Base-by-base conservation (phyloP, 2,888 invertebrate genomes). In the Myopa tessellatipennis region DNA sequence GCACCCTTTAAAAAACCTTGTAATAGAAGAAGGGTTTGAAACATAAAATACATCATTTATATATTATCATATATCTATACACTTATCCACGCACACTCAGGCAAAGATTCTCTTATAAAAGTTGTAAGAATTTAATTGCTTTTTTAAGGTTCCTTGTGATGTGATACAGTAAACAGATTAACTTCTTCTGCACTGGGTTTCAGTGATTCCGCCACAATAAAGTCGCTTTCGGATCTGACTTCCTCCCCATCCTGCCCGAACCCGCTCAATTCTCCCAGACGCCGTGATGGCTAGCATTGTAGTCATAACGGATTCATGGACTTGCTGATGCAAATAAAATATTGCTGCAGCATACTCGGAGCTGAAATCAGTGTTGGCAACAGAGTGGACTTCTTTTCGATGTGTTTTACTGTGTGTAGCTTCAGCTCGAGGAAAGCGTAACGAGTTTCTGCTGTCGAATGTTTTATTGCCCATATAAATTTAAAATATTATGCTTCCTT, bases 381-480 rank as follows among this genome's bases (percentile, higher is more conserved):
- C n/a, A n/a, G 14, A 1, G 4, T 55, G 14, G 14, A n/a, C n/a
- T 16, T 10, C n/a, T 55, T 55, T 16, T 55, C n/a, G 14, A 4
- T 16, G 5, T 55, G 14, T 55, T 55, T 55, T 55, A 12, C 3
- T 55, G 5, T 10, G 2, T 14, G 4, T n/a, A 50, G 14, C 50
- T 26, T 63, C 1, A 34, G 16, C 14, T 14, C 6, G 7, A 18
- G 14, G 68, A n/a, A 14, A 45, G 40, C 26, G 38, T 50, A 69
- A 69, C 26, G 69, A 69, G 45, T 26, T 52, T 69, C 50, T 69
- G 69, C 10, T 69, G 69, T 52, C 26, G 26, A 69, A 69, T 50
- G 50, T 50, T 69, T 69, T 69, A 69, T 50, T 69, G 69, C 52
- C 52, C 18, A 69, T 26, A 69, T 69, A 14, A 69, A 67, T 67